Percentiles rank a stretch among this genome's conserved stretches.
Evolutionary conservation across 2,888 invertebrate species (phyloP).

Genomic region (Iselma pallidipennis): DNA sequence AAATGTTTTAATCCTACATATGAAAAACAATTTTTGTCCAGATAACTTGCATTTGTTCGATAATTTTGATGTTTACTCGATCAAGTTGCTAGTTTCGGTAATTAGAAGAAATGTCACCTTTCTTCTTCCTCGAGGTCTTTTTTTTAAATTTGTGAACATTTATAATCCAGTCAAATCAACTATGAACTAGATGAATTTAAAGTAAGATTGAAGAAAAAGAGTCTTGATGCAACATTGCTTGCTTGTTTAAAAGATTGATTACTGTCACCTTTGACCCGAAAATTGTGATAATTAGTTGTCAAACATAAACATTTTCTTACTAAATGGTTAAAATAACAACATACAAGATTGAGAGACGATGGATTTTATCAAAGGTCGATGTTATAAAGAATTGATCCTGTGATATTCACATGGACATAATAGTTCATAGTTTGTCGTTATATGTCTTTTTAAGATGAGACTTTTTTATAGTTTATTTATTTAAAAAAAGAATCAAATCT

Average conservation of each 20-base stretch:
- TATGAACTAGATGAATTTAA: no score
- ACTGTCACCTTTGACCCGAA: constrained; percentile 17
- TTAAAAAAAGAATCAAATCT: no score
- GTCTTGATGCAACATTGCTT: background rate
- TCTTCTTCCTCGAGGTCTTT: no score
- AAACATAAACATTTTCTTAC: constrained; percentile 26
- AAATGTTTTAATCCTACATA: no score
- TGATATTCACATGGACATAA: constrained; percentile 25
- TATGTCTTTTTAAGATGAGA: background rate
- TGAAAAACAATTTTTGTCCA: no score
- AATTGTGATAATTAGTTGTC: constrained; percentile 20
- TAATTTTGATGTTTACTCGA: no score
- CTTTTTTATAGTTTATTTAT: background rate
- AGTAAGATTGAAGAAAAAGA: no score
- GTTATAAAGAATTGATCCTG: constrained; percentile 19
- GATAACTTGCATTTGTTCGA: no score
- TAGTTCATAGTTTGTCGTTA: background rate
- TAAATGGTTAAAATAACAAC: constrained; percentile 3
- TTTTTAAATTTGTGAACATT: no score
- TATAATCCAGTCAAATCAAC: no score
- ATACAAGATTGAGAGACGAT: constrained; percentile 14
- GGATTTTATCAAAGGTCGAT: constrained; percentile 22
- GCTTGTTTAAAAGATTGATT: background rate
- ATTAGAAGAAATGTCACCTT: no score
- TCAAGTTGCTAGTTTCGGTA: no score